phyloP scores from a whole-genome alignment of 2,113 vertebrate genomes.

The Chloropsis hardwickii region DNA sequence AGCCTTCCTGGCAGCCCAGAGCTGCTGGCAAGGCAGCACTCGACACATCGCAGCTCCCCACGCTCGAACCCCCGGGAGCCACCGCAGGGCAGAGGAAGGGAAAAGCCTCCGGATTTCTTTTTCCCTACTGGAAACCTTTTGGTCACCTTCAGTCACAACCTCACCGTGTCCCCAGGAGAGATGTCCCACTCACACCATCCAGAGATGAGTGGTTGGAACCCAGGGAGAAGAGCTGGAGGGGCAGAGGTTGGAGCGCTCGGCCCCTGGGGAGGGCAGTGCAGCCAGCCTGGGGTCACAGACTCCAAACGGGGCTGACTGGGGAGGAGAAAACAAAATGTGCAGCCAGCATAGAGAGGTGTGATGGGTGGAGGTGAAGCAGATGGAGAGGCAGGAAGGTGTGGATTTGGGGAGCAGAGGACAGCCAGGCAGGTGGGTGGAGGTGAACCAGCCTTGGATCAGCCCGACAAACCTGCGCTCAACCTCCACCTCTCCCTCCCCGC shows the following conservation, averaged over 20 bases:
- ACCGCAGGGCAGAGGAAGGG: background rate
- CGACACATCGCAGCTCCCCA: background rate
- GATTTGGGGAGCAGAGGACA: background rate
- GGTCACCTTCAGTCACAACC: background rate
- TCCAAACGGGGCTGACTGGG: fast-evolving
- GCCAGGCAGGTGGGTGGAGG: background rate
- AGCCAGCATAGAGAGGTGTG: background rate
- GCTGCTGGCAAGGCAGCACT: conserved; percentile 8
- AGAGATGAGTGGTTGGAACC: background rate
- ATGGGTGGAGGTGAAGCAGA: background rate
- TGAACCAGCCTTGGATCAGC: background rate
- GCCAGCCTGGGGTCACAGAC: background rate
- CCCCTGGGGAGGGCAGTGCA: background rate
- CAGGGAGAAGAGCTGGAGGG: background rate
- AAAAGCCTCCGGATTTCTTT: background rate
- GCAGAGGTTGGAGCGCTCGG: background rate
- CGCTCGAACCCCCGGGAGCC: background rate
- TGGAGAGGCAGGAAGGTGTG: background rate
- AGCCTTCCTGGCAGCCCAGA: background rate
- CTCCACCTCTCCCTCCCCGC: background rate
- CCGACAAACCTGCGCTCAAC: background rate
- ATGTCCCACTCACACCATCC: background rate
- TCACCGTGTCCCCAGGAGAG: background rate
- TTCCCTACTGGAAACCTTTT: background rate
- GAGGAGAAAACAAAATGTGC: background rate